Conservation (phyloP, 2,113 vertebrate genomes). For the Seriola aureovittata region DNA sequence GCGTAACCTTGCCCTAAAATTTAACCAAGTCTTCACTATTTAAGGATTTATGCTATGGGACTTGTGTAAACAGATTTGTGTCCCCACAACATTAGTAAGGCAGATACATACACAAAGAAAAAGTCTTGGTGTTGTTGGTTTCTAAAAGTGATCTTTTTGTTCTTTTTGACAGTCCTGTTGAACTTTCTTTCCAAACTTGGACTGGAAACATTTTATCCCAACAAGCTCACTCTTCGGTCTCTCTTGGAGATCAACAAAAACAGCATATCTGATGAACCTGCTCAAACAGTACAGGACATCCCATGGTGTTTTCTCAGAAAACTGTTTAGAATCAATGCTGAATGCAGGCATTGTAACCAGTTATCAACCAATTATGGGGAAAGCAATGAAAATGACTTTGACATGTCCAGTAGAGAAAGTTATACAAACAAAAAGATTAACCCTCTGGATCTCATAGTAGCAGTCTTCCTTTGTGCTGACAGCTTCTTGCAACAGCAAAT, state of each 20-base stretch:
- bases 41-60: too few species aligned
- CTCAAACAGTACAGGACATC: slow-evolving; percentile 13
- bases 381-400: too few species aligned
- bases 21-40: too few species aligned
- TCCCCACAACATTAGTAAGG: too few species aligned
- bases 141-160: background rate
- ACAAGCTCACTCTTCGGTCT: slow-evolving; percentile 64
- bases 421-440: too few species aligned
- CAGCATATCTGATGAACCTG: background rate
- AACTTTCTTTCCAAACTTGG: slow-evolving; percentile 34
- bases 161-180: background rate
- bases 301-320: slow-evolving; percentile 63
- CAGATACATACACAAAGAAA: too few species aligned
- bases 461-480: too few species aligned
- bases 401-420: too few species aligned
- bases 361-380: background rate
- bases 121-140: too few species aligned
- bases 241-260: slow-evolving; percentile 63
- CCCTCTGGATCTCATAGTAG: slow-evolving; percentile 10
- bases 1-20: too few species aligned
- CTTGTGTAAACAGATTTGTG: too few species aligned
- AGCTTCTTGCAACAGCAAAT: slow-evolving; percentile 68
- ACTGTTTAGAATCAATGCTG: slow-evolving; percentile 59
- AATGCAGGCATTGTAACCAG: slow-evolving; percentile 43
- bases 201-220: slow-evolving; percentile 50